A percentile compares a stretch with the other conserved stretches of the same genome.
These are phyloP conservation scores for Boleophthalmus pectinirostris DNA, from an alignment of 2,113 vertebrate species.

Conservation along the genomic window DNA sequence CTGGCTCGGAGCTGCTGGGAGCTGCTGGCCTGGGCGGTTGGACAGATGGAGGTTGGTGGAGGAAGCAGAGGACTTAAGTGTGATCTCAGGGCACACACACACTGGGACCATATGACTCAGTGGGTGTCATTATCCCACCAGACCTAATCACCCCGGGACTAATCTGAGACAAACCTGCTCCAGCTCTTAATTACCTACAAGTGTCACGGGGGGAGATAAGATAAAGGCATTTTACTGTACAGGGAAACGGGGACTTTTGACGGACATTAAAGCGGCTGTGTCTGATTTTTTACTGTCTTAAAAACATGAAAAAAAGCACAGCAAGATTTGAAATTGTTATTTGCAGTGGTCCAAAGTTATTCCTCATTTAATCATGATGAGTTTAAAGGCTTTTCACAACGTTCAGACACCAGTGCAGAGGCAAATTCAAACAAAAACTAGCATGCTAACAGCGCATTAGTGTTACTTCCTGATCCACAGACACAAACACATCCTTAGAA, in stretches of 20 bases:
- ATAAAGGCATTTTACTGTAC: constrained; percentile 14
- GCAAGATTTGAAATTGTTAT: too few relatives aligned
- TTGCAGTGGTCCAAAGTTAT: too few relatives aligned
- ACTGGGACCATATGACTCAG: constrained; percentile 46
- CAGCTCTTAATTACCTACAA: constrained; percentile 55
- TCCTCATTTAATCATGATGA: too few relatives aligned
- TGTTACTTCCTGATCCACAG: too few relatives aligned
- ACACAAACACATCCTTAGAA: too few relatives aligned
- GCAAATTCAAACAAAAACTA: too few relatives aligned
- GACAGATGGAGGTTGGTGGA: constrained; percentile 62
- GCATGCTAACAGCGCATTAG: too few relatives aligned
- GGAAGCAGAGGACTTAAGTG: constrained; percentile 51
- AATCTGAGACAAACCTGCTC: constrained; percentile 66
- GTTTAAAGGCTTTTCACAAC: too few relatives aligned
- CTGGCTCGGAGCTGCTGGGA: constrained; percentile 26
- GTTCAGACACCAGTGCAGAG: too few relatives aligned
- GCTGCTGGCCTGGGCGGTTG: constrained; percentile 23
- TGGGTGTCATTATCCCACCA: constrained; percentile 63
- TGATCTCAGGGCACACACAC: constrained; percentile 46
- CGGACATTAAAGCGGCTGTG: not conserved
- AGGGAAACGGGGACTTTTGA: not conserved
- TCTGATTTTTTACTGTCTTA: too few relatives aligned
- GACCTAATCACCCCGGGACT: constrained; percentile 61
- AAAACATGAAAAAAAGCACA: too few relatives aligned
- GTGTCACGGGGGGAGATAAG: constrained; percentile 29